Base-by-base conservation (phyloP, 1,140 invertebrate genomes). In the Dermatophagoides farinae region DNA sequence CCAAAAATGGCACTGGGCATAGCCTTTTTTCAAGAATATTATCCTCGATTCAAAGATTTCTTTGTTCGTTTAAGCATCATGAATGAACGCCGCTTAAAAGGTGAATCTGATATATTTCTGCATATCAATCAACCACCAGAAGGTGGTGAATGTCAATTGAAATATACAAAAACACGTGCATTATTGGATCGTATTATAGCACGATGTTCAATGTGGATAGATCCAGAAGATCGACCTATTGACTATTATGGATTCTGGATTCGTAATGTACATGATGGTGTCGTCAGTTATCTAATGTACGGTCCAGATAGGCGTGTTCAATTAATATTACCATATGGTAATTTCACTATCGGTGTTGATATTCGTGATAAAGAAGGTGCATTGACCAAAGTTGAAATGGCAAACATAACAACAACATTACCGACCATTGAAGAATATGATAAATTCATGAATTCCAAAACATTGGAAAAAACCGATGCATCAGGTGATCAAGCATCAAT, bases 121-220 rank as follows among this genome's bases (percentile, higher is more conserved):
- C 67, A 69, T 37, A 66, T 70, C 12, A 71, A 71, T 64, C 60
- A 70, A 55, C 68, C 69, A 6, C 70, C 70, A 2, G 63, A 61
- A 43, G 62, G 60, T 1, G 68, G 70, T 2, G 65, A 66, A 25
- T 70, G 68, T 55, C 49, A 59, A 14, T 50, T 69, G 14, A 22
- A 57, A 18, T 64, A 65, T 5, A 43, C 60, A 37, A 60, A 31
- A 38, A 66, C 65, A 12, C 57, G 64, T 47, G 66, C 70, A 11
- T 51, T 71, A 41, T 55, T 71, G 16, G 70, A 71, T 60, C 54
- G 60, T 46, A 67, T 68, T 50, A 44, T 44, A 25, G 58, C 69
- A 22, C 60, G 49, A 1, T 71, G 70, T 62, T 22, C 59, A 5
- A 62, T 60, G 40, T 71, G 70, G 70, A 47, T 47, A 16, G 70